Evolutionary conservation across 2,888 invertebrate species (phyloP).

Genomic region (Drosophila meridiana): DNA sequence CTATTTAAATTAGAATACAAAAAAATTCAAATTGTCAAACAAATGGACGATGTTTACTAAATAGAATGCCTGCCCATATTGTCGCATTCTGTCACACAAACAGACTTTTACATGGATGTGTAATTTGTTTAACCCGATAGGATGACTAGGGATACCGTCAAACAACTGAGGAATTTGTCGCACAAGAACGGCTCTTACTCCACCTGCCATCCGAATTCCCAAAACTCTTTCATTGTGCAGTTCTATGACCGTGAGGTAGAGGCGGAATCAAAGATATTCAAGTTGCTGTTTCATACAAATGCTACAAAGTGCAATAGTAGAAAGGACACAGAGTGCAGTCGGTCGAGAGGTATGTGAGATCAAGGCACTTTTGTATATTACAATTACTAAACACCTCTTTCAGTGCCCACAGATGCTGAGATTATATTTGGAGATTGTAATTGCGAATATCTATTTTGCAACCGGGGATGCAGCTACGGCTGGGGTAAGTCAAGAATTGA

Average conservation of each 20-base stretch:
- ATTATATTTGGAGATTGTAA: conserved; percentile 69
- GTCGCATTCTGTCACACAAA: conserved; percentile 11
- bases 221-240: conserved; percentile 22
- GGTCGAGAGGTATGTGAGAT: conserved; percentile 14
- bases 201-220: conserved; percentile 19
- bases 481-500: conserved; percentile 75
- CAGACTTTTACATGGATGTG: conserved; percentile 8
- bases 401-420: conserved; percentile 65
- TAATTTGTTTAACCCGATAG: conserved; percentile 17
- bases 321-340: background rate
- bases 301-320: conserved; percentile 10
- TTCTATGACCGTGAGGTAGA: conserved; percentile 29
- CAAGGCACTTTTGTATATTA: background rate
- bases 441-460: conserved; percentile 20
- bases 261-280: conserved; percentile 42
- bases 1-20: background rate
- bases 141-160: conserved; percentile 9
- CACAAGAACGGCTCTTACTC: conserved; percentile 9
- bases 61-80: conserved; percentile 3
- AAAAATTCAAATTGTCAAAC: conserved; percentile 5
- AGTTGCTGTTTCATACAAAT: conserved; percentile 38
- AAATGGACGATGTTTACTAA: conserved; percentile 15
- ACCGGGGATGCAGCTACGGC: conserved; percentile 5
- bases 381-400: no score
- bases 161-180: conserved; percentile 4